phyloP scores from a whole-genome alignment of 2,888 invertebrate genomes.

The Diploptera punctata region DNA sequence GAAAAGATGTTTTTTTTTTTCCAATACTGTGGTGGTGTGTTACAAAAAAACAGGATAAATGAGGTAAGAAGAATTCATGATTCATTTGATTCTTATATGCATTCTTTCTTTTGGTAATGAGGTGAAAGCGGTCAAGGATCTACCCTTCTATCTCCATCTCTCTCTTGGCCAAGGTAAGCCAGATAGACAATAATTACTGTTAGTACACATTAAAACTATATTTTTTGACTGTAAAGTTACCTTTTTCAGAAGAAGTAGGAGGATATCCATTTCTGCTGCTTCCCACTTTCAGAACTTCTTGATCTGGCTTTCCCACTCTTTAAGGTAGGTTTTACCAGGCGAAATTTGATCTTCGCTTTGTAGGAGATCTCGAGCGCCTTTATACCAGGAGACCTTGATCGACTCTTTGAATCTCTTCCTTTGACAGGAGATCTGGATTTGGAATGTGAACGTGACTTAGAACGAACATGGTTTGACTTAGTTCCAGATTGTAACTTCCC shows the following conservation, averaged over 20 bases:
- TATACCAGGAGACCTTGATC: constrained; percentile 32
- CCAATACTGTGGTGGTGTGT: too few relatives aligned
- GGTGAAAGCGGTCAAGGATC: too few relatives aligned
- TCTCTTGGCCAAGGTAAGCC: too few relatives aligned
- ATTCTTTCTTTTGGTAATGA: too few relatives aligned
- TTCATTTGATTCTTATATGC: too few relatives aligned
- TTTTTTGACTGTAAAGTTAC: constrained; percentile 15
- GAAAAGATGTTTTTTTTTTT: too few relatives aligned
- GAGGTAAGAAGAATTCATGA: too few relatives aligned
- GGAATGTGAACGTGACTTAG: constrained; percentile 50
- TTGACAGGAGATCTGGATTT: constrained; percentile 47
- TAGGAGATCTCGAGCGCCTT: constrained; percentile 48
- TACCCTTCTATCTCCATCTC: too few relatives aligned
- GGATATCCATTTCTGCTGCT: constrained; percentile 35
- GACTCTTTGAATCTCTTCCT: constrained; percentile 46
- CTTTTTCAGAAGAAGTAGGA: constrained; percentile 40
- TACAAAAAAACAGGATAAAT: too few relatives aligned
- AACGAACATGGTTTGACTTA: constrained; percentile 45
- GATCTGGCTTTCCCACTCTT: constrained; percentile 42
- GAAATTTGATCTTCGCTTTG: constrained; percentile 46
- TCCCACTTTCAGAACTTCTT: constrained; percentile 27
- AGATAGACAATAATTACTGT: too few relatives aligned
- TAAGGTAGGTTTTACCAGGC: constrained; percentile 50
- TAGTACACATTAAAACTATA: too few relatives aligned
- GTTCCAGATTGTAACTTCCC: constrained; percentile 3